These are phyloP conservation scores for Suricata suricatta DNA, from an alignment of 2,113 vertebrate species.

Conservation along the genomic window DNA sequence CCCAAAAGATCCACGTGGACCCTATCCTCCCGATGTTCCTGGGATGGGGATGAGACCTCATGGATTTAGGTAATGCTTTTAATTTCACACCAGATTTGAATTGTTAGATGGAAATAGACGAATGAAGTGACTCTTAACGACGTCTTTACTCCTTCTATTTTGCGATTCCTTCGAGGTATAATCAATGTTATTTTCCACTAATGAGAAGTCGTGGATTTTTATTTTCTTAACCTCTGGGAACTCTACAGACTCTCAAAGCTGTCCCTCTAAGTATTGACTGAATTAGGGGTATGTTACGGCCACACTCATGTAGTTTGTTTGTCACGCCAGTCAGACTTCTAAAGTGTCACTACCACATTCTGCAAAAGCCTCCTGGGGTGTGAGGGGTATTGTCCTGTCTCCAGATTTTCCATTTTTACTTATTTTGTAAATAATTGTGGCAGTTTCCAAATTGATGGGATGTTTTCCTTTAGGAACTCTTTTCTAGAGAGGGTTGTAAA, in stretches of 20 bases:
- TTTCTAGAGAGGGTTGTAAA: background rate
- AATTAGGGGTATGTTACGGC: background rate
- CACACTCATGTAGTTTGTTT: background rate
- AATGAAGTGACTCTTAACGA: background rate
- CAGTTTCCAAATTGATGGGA: background rate
- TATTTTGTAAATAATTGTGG: background rate
- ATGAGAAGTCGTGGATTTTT: background rate
- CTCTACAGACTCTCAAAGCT: background rate
- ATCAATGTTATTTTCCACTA: background rate
- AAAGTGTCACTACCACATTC: background rate
- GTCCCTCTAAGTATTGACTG: background rate
- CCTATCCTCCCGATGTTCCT: conserved; percentile 86
- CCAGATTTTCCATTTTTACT: background rate
- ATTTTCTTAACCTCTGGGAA: background rate
- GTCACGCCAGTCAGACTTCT: background rate
- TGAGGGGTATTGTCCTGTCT: background rate
- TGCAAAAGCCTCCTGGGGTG: background rate
- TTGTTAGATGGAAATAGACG: background rate
- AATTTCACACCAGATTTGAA: background rate
- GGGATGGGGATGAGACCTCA: conserved; percentile 88
- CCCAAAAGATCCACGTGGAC: conserved; percentile 87
- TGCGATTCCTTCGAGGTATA: background rate
- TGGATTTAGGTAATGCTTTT: conserved; percentile 86
- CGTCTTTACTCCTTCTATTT: background rate
- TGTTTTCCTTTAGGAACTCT: background rate